phyloP scores from a whole-genome alignment of 2,797 vertebrate species.

The Threskiornis aethiopicus region DNA sequence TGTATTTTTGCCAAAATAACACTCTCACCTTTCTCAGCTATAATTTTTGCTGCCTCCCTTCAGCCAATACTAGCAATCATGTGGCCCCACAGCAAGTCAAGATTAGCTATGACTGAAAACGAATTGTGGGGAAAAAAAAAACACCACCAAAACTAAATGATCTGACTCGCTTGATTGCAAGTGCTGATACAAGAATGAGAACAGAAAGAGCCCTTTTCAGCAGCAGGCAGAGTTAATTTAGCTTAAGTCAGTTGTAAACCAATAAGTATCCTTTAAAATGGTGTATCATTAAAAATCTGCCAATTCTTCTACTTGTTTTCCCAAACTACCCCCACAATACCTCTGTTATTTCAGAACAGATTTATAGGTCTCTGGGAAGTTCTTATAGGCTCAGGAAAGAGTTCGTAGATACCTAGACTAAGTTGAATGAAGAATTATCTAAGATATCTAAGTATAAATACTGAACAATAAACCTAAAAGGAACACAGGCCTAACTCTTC shows the following conservation, averaged over 20 bases:
- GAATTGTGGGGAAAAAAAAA: fast-evolving
- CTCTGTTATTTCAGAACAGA: neutral
- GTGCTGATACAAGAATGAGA: neutral
- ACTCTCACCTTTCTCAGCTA: neutral
- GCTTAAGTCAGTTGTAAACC: neutral
- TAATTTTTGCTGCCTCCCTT: neutral
- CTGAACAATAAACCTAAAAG: neutral
- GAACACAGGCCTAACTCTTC: neutral
- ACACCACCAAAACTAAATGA: neutral
- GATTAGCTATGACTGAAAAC: neutral
- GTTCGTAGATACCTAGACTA: neutral
- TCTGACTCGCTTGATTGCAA: neutral
- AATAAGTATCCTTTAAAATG: neutral
- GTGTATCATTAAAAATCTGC: neutral
- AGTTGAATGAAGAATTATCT: neutral
- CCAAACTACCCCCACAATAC: neutral
- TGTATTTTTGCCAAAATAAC: neutral
- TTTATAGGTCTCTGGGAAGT: neutral
- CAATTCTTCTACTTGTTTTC: neutral
- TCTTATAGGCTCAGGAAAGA: neutral
- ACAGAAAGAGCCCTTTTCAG: neutral
- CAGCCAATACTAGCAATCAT: neutral
- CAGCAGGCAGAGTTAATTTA: neutral
- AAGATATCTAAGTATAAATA: neutral
- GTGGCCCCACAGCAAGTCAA: neutral